Conservation (phyloP, 2,888 invertebrate species). For the Archaeoteleia sp. region DNA sequence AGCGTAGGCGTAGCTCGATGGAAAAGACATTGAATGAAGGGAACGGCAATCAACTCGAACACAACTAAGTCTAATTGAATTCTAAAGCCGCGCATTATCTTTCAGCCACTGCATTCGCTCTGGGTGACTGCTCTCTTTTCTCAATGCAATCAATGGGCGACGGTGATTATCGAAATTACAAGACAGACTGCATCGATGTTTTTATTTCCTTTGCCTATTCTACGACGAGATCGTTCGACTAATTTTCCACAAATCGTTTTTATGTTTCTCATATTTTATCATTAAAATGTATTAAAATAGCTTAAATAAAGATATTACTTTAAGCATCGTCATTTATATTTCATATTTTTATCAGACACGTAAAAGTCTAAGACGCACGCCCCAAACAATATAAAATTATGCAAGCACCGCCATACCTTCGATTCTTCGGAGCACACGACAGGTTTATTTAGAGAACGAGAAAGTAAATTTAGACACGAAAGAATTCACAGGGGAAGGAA, state of each 20-base stretch:
- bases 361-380: too few relatives aligned
- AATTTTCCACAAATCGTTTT: conserved; percentile 15
- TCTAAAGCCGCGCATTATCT: conserved; percentile 44
- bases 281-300: too few relatives aligned
- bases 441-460: too few relatives aligned
- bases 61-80: conserved; percentile 51
- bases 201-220: not conserved
- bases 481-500: too few relatives aligned
- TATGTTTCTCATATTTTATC: not conserved
- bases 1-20: conserved; percentile 6
- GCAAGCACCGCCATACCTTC: too few relatives aligned
- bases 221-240: not conserved
- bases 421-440: too few relatives aligned
- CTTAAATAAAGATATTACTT: too few relatives aligned
- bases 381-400: too few relatives aligned
- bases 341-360: too few relatives aligned
- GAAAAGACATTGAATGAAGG: conserved; percentile 12
- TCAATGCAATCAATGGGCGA: conserved; percentile 13
- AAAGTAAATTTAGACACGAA: conserved; percentile 9
- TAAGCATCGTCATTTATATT: too few relatives aligned
- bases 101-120: conserved; percentile 31
- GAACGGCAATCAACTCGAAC: conserved; percentile 26
- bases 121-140: conserved; percentile 15
- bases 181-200: conserved; percentile 15
- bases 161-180: conserved; percentile 30